Conservation (phyloP, 1,140 invertebrate species). For the Drosophila arawakana region DNA sequence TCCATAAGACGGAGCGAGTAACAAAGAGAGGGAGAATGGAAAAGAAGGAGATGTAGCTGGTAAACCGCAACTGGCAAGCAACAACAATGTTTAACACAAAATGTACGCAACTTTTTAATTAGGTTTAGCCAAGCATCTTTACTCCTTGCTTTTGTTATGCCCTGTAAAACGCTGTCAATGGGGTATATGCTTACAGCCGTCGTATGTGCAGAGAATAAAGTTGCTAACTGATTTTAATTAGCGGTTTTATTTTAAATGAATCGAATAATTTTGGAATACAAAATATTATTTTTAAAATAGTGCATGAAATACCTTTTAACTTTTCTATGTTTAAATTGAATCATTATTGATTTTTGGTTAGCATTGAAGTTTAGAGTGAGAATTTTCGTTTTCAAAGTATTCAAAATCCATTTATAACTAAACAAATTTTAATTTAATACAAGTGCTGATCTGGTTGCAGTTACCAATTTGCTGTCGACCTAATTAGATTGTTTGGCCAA, state of each 20-base stretch:
- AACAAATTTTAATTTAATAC: too few relatives aligned
- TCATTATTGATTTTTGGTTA: too few relatives aligned
- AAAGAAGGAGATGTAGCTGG: not conserved
- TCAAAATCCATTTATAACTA: too few relatives aligned
- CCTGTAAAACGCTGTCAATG: not conserved
- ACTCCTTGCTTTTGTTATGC: conserved; percentile 15
- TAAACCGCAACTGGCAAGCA: conserved; percentile 16
- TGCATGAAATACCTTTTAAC: too few relatives aligned
- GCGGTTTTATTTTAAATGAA: too few relatives aligned
- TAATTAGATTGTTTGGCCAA: conserved; percentile 40
- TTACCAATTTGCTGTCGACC: not conserved
- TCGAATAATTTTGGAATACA: too few relatives aligned
- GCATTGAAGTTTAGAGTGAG: too few relatives aligned
- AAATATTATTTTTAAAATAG: too few relatives aligned
- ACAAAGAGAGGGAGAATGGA: not conserved
- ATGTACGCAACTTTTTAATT: conserved; percentile 67
- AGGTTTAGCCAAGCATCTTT: conserved; percentile 52
- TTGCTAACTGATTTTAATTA: too few relatives aligned
- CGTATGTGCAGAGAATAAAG: not conserved
- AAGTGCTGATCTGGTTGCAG: not conserved
- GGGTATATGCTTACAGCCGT: not conserved
- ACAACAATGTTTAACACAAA: conserved; percentile 41
- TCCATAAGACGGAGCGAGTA: not conserved
- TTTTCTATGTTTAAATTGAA: too few relatives aligned
- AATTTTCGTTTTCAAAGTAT: too few relatives aligned